These are phyloP conservation scores for Chymomyza caudatula DNA, from an alignment of 2,888 invertebrate genomes.

Conservation along the genomic window DNA sequence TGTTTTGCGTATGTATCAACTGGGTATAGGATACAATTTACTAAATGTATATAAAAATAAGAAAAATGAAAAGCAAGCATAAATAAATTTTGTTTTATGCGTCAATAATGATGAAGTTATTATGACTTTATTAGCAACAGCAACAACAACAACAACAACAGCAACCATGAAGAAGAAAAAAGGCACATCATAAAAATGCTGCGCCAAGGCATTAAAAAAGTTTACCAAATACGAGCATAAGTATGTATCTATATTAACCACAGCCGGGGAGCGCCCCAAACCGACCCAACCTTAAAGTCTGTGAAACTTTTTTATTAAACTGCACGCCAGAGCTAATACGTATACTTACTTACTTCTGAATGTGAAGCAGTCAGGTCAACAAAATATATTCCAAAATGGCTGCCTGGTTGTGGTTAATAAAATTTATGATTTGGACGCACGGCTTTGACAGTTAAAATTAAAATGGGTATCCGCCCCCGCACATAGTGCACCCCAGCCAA, in stretches of 20 bases:
- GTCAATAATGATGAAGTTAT: slow-evolving; percentile 73
- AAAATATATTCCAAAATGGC: slow-evolving; percentile 57
- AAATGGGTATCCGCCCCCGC: slow-evolving; percentile 46
- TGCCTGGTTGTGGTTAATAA: slow-evolving; percentile 74
- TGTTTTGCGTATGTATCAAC: slow-evolving; percentile 42
- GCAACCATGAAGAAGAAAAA: slow-evolving; percentile 24
- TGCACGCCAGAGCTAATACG: slow-evolving; percentile 57
- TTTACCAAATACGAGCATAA: slow-evolving; percentile 40
- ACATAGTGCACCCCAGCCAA: background rate
- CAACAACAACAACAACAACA: slow-evolving; percentile 19
- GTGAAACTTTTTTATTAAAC: slow-evolving; percentile 69
- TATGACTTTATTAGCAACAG: slow-evolving; percentile 64
- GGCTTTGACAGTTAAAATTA: slow-evolving; percentile 73
- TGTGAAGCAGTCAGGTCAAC: slow-evolving; percentile 49
- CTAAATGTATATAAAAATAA: background rate
- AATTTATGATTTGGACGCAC: slow-evolving; percentile 72
- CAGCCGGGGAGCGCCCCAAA: background rate
- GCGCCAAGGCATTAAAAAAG: slow-evolving; percentile 62
- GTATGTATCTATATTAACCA: slow-evolving; percentile 13
- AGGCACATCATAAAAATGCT: slow-evolving; percentile 51
- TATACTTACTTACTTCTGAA: slow-evolving; percentile 20
- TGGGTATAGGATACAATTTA: background rate
- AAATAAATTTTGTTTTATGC: slow-evolving; percentile 72
- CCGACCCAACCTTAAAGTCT: slow-evolving; percentile 45
- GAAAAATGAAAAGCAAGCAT: slow-evolving; percentile 29